Evolutionary conservation across 1,140 invertebrate species (phyloP).

Genomic region (Drosophila quadrilineata): DNA sequence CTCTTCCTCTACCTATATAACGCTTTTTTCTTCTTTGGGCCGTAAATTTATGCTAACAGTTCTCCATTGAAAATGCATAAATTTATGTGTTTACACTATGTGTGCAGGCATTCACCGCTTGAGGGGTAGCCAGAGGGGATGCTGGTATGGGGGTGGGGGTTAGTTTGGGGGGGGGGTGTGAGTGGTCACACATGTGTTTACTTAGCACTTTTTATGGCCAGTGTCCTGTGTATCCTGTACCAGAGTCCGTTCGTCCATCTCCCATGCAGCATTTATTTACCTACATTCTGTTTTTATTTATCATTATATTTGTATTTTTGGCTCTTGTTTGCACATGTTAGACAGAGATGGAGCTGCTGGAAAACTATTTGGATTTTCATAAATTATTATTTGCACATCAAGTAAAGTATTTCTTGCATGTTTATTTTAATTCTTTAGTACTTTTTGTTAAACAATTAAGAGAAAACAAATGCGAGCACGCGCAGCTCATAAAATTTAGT

Average conservation of each 20-base stretch:
- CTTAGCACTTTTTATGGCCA: slow-evolving; percentile 76
- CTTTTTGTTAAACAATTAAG: slow-evolving; percentile 19
- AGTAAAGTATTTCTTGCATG: no score
- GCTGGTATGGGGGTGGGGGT: neutral
- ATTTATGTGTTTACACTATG: slow-evolving; percentile 80
- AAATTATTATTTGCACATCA: slow-evolving; percentile 76
- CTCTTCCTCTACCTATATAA: no score
- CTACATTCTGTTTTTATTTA: slow-evolving; percentile 44
- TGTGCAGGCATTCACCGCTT: slow-evolving; percentile 70
- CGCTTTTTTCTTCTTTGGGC: slow-evolving; percentile 51
- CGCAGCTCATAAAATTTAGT: slow-evolving; percentile 61
- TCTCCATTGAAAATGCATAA: slow-evolving; percentile 80
- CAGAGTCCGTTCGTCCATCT: slow-evolving; percentile 4
- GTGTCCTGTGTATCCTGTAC: slow-evolving; percentile 10
- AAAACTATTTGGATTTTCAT: slow-evolving; percentile 71
- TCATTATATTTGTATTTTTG: slow-evolving; percentile 37
- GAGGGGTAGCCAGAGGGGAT: no score
- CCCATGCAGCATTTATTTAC: slow-evolving; percentile 68
- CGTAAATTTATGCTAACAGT: slow-evolving; percentile 79
- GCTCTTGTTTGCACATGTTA: slow-evolving; percentile 49
- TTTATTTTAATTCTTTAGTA: neutral
- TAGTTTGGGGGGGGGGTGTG: neutral
- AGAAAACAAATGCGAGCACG: slow-evolving; percentile 42
- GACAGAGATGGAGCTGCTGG: neutral
- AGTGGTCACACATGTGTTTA: slow-evolving; percentile 67